These are phyloP conservation scores for Sebastiscus albofasciatus DNA, from an alignment of 2,797 vertebrate species.

Conservation along the genomic window DNA sequence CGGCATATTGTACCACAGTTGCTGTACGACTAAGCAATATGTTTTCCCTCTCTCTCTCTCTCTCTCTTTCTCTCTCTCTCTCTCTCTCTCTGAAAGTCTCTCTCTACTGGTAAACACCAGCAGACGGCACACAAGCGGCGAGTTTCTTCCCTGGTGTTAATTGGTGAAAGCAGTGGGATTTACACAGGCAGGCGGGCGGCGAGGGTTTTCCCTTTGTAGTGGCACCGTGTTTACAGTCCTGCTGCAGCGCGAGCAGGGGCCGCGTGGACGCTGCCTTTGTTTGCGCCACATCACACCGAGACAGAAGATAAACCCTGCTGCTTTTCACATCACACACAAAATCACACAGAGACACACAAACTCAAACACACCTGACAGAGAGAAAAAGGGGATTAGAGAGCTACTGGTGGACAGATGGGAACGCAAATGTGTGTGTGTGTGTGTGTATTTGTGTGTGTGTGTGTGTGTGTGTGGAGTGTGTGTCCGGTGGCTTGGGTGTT, in stretches of 20 bases:
- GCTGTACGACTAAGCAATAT: slow-evolving; percentile 49
- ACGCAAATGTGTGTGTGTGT: not conserved
- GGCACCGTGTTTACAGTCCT: slow-evolving; percentile 50
- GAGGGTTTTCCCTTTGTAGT: slow-evolving; percentile 54
- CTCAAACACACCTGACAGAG: slow-evolving; percentile 29
- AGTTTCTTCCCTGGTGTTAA: slow-evolving; percentile 55
- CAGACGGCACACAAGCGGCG: slow-evolving; percentile 32
- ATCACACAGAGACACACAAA: slow-evolving; percentile 5
- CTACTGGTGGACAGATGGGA: slow-evolving; percentile 24
- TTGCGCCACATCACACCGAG: slow-evolving; percentile 50
- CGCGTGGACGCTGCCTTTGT: slow-evolving; percentile 56
- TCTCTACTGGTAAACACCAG: slow-evolving; percentile 46
- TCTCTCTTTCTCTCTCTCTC: not conserved
- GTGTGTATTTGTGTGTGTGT: not conserved
- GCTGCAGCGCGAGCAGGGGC: slow-evolving; percentile 34
- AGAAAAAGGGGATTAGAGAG: slow-evolving; percentile 25
- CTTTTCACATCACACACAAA: slow-evolving; percentile 31
- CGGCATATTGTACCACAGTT: slow-evolving; percentile 60
- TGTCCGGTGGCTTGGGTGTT: not conserved
- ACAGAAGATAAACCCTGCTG: slow-evolving; percentile 51
- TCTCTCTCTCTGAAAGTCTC: slow-evolving; percentile 9
- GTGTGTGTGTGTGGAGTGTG: not conserved
- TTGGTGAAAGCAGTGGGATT: slow-evolving; percentile 64
- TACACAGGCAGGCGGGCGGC: slow-evolving; percentile 27
- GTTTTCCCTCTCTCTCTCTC: slow-evolving; percentile 33